Percentiles rank a stretch among this genome's conserved stretches.
Conservation (phyloP, 2,888 invertebrate genomes). For the Isoperla grammatica region DNA sequence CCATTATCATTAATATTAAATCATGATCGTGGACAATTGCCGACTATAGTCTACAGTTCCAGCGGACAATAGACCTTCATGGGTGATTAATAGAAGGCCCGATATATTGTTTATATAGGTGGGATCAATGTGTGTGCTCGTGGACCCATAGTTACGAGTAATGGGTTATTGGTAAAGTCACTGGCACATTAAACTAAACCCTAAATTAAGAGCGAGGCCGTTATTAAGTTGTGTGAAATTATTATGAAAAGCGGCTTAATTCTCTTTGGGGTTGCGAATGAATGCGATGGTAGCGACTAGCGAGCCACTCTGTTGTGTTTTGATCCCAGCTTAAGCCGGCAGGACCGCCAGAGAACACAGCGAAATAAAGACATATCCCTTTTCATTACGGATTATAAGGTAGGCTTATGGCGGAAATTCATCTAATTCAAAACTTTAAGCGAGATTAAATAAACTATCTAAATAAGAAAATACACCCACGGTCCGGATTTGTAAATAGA, state of each 20-base stretch:
- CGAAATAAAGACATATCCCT: not conserved
- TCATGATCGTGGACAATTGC: not conserved
- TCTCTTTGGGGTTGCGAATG: not conserved
- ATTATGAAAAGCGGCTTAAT: slow-evolving; percentile 11
- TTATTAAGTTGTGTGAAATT: slow-evolving; percentile 3
- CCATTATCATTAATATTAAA: slow-evolving; percentile 12
- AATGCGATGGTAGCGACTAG: not conserved
- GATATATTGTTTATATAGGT: not conserved
- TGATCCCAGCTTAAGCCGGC: not conserved
- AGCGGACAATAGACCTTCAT: slow-evolving; percentile 14
- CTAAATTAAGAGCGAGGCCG: slow-evolving; percentile 5
- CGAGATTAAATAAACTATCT: no score
- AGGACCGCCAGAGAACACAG: not conserved
- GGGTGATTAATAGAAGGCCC: slow-evolving; percentile 9
- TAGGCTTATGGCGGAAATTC: no score
- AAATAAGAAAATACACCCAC: no score
- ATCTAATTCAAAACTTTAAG: no score
- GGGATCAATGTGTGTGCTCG: not conserved
- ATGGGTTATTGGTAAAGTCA: slow-evolving; percentile 19
- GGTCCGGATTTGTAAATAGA: no score
- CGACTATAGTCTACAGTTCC: not conserved
- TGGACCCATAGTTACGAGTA: not conserved
- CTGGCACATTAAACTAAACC: slow-evolving; percentile 16
- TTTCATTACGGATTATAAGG: no score
- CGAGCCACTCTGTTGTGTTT: not conserved